These are phyloP conservation scores for Linepithema humile DNA, from an alignment of 1,140 invertebrate genomes.

Conservation along the genomic window DNA sequence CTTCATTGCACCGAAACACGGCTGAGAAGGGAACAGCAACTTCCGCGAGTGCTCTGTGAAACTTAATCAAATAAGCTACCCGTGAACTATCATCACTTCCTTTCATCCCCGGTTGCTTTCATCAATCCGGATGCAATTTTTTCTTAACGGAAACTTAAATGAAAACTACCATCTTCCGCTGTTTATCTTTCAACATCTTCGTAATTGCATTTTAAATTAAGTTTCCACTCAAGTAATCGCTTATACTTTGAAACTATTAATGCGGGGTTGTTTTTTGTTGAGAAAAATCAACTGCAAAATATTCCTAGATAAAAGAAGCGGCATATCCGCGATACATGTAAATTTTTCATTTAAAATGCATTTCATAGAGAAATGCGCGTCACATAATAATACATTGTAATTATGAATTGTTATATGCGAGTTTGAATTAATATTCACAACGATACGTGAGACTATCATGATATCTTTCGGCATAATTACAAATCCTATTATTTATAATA, in stretches of 20 bases:
- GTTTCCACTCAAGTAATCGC: neutral
- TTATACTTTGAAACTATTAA: neutral
- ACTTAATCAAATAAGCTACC: conserved; percentile 18
- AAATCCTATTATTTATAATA: conserved; percentile 36
- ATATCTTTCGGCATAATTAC: conserved; percentile 29
- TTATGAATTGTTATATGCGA: conserved; percentile 6
- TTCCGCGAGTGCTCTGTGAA: neutral
- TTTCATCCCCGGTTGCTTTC: neutral
- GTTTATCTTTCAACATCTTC: conserved; percentile 4
- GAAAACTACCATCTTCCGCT: neutral
- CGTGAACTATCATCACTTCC: neutral
- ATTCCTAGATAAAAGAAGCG: neutral
- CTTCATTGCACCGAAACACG: conserved; percentile 17
- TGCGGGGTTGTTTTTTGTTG: neutral
- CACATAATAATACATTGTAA: neutral
- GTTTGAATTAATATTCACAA: conserved; percentile 25
- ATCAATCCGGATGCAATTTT: neutral
- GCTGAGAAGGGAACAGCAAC: neutral
- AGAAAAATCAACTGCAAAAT: neutral
- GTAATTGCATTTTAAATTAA: conserved; percentile 6
- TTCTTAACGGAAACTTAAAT: conserved; percentile 9
- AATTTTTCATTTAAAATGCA: neutral
- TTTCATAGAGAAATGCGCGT: neutral
- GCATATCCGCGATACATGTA: neutral
- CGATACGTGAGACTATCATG: neutral